Conservation (phyloP, 2,888 invertebrate genomes). For the Chloroclysta siterata region DNA sequence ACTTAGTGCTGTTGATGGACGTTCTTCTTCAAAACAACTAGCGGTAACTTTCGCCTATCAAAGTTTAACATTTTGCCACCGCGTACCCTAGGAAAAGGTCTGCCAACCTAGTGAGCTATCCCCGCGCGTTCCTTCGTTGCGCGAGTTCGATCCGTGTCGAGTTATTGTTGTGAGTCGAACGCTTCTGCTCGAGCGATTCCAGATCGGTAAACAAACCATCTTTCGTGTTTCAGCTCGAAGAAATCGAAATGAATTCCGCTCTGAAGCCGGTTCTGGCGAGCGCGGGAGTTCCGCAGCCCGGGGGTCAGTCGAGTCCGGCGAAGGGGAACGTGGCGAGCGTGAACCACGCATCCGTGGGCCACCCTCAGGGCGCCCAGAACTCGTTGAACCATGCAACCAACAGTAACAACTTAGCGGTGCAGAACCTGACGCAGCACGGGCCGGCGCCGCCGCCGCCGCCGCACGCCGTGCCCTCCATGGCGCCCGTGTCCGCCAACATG, state of each 20-base stretch:
- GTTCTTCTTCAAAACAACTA: slow-evolving; percentile 61
- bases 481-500: slow-evolving; percentile 81
- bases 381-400: slow-evolving; percentile 62
- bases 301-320: slow-evolving; percentile 74
- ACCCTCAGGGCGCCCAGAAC: slow-evolving; percentile 75
- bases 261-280: slow-evolving; percentile 85
- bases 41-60: slow-evolving; percentile 68
- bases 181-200: slow-evolving; percentile 65
- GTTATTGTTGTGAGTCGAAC: slow-evolving; percentile 83
- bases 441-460: slow-evolving; percentile 63
- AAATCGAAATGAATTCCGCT: slow-evolving; percentile 83
- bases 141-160: slow-evolving; percentile 73
- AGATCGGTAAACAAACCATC: slow-evolving; percentile 61
- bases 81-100: slow-evolving; percentile 58
- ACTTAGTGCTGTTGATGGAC: slow-evolving; percentile 67
- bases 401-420: slow-evolving; percentile 65
- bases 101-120: slow-evolving; percentile 54
- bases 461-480: slow-evolving; percentile 78
- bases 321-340: slow-evolving; percentile 76
- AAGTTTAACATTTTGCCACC: slow-evolving; percentile 53
- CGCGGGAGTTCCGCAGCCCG: slow-evolving; percentile 77
- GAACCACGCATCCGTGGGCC: slow-evolving; percentile 72
- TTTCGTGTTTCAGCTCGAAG: slow-evolving; percentile 71
- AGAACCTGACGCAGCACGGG: slow-evolving; percentile 73
- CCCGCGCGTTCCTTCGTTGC: slow-evolving; percentile 73